Base-by-base conservation (phyloP, 2,113 vertebrate genomes). In the Leiothrix lutea region DNA sequence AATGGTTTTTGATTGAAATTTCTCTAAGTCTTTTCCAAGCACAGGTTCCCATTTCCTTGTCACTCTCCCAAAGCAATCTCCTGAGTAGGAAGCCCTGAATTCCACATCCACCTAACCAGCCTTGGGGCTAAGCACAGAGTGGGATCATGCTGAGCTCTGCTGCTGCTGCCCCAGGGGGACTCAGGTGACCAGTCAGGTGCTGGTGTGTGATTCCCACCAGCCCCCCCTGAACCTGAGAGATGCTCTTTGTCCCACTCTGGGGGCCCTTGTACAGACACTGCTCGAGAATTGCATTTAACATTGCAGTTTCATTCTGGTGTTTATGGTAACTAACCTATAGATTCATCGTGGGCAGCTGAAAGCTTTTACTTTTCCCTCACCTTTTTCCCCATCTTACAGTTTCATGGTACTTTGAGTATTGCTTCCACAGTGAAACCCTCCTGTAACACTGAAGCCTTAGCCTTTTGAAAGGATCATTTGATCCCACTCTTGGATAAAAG, bases 141-240 rank as follows among this genome's bases (percentile, higher is more conserved):
- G 19, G 38, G 33, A 24, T 53, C 12, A 5, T 12, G 33, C 44
- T 60, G 56, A 44, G 70, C 51, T 64, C 2, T 16, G 40, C 22
- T 58, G 0, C 12, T 75, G 42, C 57, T 80, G 0, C 45, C 28
- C 33, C 61, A 40, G 23, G 42, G 61, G 29, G 21, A 42, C 26
- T 50, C 9, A 19, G 35, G 6, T 1, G 3, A 35, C 2, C 40
- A 9, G 4, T 11, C n/a, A n/a, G 31, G n/a, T 36, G n/a, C 29
- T 25, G 31, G 0, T 12, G 11, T 28, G 8, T 3, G 19, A 36
- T 11, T 25, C 14, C 56, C 45, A 53, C 36, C 58, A 80, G 28
- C 17, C 40, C 11, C 10, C 25, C 75, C 26, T 19, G 42, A 29
- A 56, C 35, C 24, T 50, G 10, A 0, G 3, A 45, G 33, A 8